These are phyloP conservation scores for Cyanistes caeruleus DNA, from an alignment of 2,113 vertebrate species.

Conservation along the genomic window DNA sequence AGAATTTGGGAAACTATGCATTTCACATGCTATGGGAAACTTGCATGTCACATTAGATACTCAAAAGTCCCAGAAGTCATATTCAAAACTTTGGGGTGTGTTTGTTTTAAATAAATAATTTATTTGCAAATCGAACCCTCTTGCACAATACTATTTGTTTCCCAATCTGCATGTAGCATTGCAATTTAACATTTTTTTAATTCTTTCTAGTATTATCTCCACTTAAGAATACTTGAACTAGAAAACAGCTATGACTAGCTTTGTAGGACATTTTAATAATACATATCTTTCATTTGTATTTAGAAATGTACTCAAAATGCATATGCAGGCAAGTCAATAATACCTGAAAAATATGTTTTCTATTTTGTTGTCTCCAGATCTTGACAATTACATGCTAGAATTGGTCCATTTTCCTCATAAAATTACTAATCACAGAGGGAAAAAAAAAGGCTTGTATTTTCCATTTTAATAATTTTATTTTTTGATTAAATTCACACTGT, in stretches of 20 bases:
- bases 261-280: background rate
- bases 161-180: background rate
- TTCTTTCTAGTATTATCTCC: slow-evolving; percentile 23
- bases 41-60: background rate
- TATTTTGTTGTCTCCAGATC: slow-evolving; percentile 9
- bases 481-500: background rate
- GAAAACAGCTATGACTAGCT: background rate
- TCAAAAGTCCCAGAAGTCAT: background rate
- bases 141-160: slow-evolving; percentile 25
- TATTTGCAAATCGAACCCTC: background rate
- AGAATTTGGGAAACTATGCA: background rate
- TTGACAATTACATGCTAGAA: background rate
- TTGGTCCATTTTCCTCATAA: background rate
- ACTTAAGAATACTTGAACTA: background rate
- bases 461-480: background rate
- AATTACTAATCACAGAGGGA: background rate
- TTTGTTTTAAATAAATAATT: background rate
- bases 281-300: background rate
- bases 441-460: background rate
- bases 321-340: background rate
- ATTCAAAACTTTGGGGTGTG: background rate
- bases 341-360: slow-evolving; percentile 47
- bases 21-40: background rate
- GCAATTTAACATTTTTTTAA: background rate
- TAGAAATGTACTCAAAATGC: background rate